Evolutionary conservation across 2,888 invertebrate genomes (phyloP).

Genomic region (Thelaira solivaga): DNA sequence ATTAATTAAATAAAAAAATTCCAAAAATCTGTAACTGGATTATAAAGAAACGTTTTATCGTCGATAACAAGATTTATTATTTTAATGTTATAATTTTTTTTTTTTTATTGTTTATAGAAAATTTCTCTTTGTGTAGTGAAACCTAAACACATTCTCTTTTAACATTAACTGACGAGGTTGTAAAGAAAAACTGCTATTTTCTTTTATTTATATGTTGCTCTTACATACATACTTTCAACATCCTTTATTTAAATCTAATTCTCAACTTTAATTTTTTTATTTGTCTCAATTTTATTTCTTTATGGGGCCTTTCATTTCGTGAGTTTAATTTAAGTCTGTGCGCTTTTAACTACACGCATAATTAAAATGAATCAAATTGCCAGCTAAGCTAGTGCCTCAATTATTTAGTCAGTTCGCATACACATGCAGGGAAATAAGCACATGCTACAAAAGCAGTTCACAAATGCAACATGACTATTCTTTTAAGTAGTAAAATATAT

Average conservation of each 20-base stretch:
- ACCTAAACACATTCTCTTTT: slow-evolving; percentile 36
- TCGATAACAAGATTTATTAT: no score
- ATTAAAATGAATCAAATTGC: slow-evolving; percentile 65
- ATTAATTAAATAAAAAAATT: no score
- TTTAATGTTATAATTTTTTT: no score
- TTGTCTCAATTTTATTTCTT: slow-evolving; percentile 37
- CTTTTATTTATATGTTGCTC: background rate
- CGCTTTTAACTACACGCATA: slow-evolving; percentile 59
- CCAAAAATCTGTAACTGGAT: no score
- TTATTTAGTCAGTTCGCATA: slow-evolving; percentile 27
- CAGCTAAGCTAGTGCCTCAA: slow-evolving; percentile 42
- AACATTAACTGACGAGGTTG: slow-evolving; percentile 31
- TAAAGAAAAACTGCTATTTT: slow-evolving; percentile 4
- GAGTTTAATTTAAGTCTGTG: slow-evolving; percentile 3
- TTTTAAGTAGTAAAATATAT: slow-evolving; percentile 31
- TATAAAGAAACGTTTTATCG: no score
- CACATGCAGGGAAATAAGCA: background rate
- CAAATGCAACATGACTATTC: slow-evolving; percentile 19
- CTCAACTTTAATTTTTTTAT: slow-evolving; percentile 28
- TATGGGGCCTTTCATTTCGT: slow-evolving; percentile 51
- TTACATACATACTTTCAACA: slow-evolving; percentile 1
- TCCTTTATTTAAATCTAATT: slow-evolving; percentile 30
- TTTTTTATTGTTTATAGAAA: no score
- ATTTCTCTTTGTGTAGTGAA: background rate
- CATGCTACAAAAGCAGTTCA: slow-evolving; percentile 11